phyloP scores from a whole-genome alignment of 2,888 invertebrate species.

The Dorcus hopei region DNA sequence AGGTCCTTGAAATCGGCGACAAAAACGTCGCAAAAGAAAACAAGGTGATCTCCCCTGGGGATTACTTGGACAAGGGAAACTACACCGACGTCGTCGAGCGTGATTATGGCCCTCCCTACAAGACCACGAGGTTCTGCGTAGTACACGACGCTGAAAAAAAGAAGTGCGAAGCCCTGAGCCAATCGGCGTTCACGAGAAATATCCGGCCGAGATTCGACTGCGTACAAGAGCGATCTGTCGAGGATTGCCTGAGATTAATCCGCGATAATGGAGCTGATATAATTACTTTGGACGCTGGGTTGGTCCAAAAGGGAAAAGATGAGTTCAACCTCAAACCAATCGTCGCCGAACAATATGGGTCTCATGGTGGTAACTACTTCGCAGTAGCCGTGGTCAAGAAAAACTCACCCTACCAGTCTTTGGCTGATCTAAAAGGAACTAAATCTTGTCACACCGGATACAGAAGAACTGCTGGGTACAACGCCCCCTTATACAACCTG shows the following conservation, averaged over 20 bases:
- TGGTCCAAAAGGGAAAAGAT: conserved; percentile 53
- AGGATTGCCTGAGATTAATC: conserved; percentile 65
- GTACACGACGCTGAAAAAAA: conserved; percentile 62
- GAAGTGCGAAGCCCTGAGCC: conserved; percentile 71
- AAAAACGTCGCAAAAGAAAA: conserved; percentile 53
- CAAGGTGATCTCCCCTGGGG: conserved; percentile 40
- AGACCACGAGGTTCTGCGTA: conserved; percentile 66
- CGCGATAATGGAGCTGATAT: conserved; percentile 69
- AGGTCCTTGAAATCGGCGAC: conserved; percentile 58
- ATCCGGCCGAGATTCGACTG: conserved; percentile 80
- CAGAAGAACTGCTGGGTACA: conserved; percentile 54
- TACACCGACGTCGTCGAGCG: conserved; percentile 67
- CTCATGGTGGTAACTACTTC: conserved; percentile 51
- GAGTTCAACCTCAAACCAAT: conserved; percentile 61
- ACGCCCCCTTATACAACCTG: conserved; percentile 57
- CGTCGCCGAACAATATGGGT: conserved; percentile 62
- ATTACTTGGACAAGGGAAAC: conserved; percentile 43
- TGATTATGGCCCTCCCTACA: conserved; percentile 67
- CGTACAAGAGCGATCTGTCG: conserved; percentile 59
- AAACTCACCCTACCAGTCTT: conserved; percentile 52
- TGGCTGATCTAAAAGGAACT: conserved; percentile 61
- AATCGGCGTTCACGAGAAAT: conserved; percentile 73
- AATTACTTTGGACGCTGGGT: conserved; percentile 64
- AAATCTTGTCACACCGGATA: conserved; percentile 57
- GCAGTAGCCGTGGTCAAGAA: conserved; percentile 68